Conservation (phyloP, 1,140 invertebrate genomes). For the Potamilus streckersoni region DNA sequence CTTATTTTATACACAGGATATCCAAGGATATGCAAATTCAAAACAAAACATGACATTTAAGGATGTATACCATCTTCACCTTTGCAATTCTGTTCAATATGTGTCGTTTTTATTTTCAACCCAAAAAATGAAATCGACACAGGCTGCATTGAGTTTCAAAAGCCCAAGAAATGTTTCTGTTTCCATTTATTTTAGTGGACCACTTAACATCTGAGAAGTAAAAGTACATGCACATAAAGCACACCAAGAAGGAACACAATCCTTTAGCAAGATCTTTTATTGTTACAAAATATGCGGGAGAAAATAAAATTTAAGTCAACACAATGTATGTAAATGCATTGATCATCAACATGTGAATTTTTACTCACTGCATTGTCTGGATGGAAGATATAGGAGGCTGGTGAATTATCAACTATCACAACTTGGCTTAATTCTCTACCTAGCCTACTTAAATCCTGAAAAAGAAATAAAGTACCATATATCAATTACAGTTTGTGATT, state of each 20-base stretch:
- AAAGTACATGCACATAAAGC: background rate
- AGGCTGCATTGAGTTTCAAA: too few relatives aligned
- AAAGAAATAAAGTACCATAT: conserved; percentile 19
- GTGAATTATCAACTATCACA: conserved; percentile 99
- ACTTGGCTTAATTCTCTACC: conserved; percentile 96
- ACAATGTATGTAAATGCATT: background rate
- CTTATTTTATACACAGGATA: too few relatives aligned
- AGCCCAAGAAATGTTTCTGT: too few relatives aligned
- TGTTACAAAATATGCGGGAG: background rate
- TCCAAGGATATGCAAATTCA: too few relatives aligned
- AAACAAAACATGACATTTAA: too few relatives aligned
- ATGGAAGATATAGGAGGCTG: conserved; percentile 99
- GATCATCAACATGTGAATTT: background rate
- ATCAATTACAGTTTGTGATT: background rate
- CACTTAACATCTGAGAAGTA: background rate
- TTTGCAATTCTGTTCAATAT: too few relatives aligned
- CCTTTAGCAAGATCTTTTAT: background rate
- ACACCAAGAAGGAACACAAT: background rate
- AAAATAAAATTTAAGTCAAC: background rate
- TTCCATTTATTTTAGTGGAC: too few relatives aligned
- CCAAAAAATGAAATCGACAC: too few relatives aligned
- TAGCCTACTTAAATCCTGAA: conserved; percentile 92
- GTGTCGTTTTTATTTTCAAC: too few relatives aligned
- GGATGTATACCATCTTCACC: too few relatives aligned
- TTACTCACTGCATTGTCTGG: conserved; percentile 98